Base-by-base conservation (phyloP, 2,113 vertebrate species). In the Australoheros scitulus region DNA sequence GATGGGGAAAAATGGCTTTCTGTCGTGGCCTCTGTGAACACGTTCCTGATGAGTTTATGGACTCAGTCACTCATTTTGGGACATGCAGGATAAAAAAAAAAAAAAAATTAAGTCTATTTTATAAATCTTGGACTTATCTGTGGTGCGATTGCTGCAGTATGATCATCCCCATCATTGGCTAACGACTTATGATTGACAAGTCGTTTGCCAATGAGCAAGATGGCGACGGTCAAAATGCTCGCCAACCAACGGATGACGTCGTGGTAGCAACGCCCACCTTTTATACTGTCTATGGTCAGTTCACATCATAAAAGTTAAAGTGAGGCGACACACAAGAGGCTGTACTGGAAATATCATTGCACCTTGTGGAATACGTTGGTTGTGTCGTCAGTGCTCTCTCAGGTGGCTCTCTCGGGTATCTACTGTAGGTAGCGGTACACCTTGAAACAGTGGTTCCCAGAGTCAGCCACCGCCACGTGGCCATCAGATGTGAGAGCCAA, bases 401-500 rank as follows among this genome's bases (percentile, higher is more conserved):
- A 26, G 58, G 17, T 34, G 75, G 80, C 85, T 18, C 32, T 43
- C 77, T 77, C 36, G 0, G 43, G 75, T 72, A 22, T 79, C 94
- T 97, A 98, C 96, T 99, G 98, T 94, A 99, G 96, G 95, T 99
- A 99, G 78, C 98, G 97, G 92, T 99, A 99, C 57, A 98, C 97
- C 93, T 99, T 99, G 94, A 99, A 99, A 92, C 98, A 99, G 95
- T 99, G 98, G 95, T 99, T 99, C 85, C 98, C 98, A 1, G 98
- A 98, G 90, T 99, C 98, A 0, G 98, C 98, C 91, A 99, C 98
- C 0, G 97, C 97, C 77, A 99, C 98, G 2, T 99, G 98, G 43
- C 98, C 98, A 1, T 99, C 98, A 0, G 97, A 97, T 22, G 98
- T 99, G 85, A 99, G 97, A 11, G 98, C 97, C 95, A 99, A 92